phyloP scores from a whole-genome alignment of 1,140 invertebrate species.

The Hestina assimilis region DNA sequence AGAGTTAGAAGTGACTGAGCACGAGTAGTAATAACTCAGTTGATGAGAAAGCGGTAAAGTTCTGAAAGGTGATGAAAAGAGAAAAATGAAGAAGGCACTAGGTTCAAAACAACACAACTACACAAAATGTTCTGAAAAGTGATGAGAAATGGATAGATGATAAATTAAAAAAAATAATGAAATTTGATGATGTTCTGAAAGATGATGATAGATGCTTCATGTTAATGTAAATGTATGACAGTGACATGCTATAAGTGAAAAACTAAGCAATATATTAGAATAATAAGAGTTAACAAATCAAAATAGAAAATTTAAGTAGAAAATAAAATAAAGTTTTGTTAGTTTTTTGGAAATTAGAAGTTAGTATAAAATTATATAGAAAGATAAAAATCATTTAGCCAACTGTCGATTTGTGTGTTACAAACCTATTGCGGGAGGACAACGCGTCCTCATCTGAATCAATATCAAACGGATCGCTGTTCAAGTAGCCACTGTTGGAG shows the following conservation, averaged over 20 bases:
- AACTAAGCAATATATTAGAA: too few species aligned
- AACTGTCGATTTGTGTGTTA: too few species aligned
- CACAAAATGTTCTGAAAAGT: too few species aligned
- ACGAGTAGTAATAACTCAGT: background rate
- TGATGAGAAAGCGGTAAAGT: background rate
- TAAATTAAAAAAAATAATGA: background rate
- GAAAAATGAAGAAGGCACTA: too few species aligned
- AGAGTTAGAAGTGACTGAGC: conserved; percentile 3
- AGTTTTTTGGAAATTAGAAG: too few species aligned
- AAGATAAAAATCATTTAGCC: too few species aligned
- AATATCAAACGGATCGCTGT: conserved; percentile 47
- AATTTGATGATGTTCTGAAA: background rate
- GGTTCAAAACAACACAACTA: too few species aligned
- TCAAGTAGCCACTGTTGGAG: conserved; percentile 48
- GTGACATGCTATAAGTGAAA: too few species aligned
- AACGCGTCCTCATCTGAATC: conserved; percentile 58
- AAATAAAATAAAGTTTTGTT: too few species aligned
- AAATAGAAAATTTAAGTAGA: background rate
- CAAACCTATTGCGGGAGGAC: conserved; percentile 43
- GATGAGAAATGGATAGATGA: background rate
- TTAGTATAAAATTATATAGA: too few species aligned
- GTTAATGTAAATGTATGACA: too few species aligned
- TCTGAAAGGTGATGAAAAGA: background rate
- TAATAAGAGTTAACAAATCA: too few species aligned
- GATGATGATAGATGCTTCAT: background rate